Base-by-base conservation (phyloP, 2,888 invertebrate genomes). In the Drosophila paranaensis region DNA sequence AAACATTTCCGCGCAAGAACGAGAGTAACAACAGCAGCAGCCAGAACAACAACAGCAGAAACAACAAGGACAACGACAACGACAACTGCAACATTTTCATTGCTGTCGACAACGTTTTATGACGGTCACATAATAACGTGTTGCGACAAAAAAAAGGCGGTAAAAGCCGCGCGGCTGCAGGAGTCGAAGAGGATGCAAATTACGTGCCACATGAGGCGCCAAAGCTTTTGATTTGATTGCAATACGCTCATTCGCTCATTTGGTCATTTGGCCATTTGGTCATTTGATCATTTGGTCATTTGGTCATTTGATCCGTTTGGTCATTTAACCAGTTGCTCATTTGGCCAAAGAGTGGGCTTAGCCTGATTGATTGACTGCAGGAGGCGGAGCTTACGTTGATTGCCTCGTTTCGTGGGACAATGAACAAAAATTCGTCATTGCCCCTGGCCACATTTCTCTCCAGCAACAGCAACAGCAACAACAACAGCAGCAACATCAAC, bases 381-480 rank as follows among this genome's bases (percentile, higher is more conserved):
- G 14, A 39, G 53, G 37, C 37, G 39, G 39, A 40, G 40, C 40
- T n/a, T 11, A 27, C 27, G 20, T 54, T 54, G 54, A 54, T 53
- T 53, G 53, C 53, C 53, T 39, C 39, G 37, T 35, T 53, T 27
- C 62, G 25, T 61, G 60, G 54, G 16, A 60, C 72, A 81, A 92
- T 92, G 92, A 91, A 92, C 82, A 92, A 92, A 74, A 93, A 92
- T 85, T 86, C 91, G 66, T 90, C 91, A 66, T 74, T 93, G 81
- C 91, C 92, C 77, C 81, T 92, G 82, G 88, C 92, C 61, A 89
- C 91, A 68, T 92, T 91, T 77, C 87, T 91, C 54, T 77, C 77
- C 58, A 6, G 33, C 71, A 63, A 25, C 48, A 75, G 13, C 48
- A 60, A 9, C 37, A 20, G 14, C 57, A 69, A 27, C 51, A 67